Percentiles rank a stretch among this genome's conserved stretches.
These are phyloP conservation scores for Dascillus cervinus DNA, from an alignment of 2,888 invertebrate species.

Conservation along the genomic window DNA sequence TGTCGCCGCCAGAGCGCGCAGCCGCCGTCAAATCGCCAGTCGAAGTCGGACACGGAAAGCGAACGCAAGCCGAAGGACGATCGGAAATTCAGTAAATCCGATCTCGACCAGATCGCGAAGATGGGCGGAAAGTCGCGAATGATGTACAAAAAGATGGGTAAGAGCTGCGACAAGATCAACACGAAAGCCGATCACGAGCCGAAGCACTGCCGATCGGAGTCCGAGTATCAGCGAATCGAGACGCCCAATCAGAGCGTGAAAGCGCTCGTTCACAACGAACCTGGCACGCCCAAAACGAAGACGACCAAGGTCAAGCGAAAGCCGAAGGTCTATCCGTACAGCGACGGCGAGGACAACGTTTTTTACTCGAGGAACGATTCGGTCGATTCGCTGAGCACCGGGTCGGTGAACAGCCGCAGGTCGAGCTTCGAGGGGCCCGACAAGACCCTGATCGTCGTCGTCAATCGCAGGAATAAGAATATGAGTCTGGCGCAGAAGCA, in stretches of 20 bases:
- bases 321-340: conserved; percentile 47
- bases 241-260: conserved; percentile 48
- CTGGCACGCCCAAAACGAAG: conserved; percentile 35
- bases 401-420: conserved; percentile 41
- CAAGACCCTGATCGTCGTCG: conserved; percentile 49
- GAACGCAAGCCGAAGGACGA: conserved; percentile 40
- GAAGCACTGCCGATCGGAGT: conserved; percentile 36
- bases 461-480: conserved; percentile 38
- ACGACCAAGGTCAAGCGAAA: conserved; percentile 24
- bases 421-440: conserved; percentile 46
- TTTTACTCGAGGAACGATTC: conserved; percentile 46
- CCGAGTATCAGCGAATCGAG: conserved; percentile 51
- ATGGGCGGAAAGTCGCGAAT: conserved; percentile 32
- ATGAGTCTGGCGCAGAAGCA: conserved; percentile 50
- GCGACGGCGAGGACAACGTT: conserved; percentile 50
- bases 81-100: conserved; percentile 39
- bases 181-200: conserved; percentile 30
- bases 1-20: conserved; percentile 32
- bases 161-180: conserved; percentile 42
- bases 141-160: conserved; percentile 42
- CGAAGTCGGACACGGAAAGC: conserved; percentile 19
- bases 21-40: conserved; percentile 13
- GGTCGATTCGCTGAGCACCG: conserved; percentile 50
- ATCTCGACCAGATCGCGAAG: conserved; percentile 33
- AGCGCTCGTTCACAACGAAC: conserved; percentile 45